These are phyloP conservation scores for Oppia nitens DNA, from an alignment of 1,140 invertebrate species.

Conservation along the genomic window DNA sequence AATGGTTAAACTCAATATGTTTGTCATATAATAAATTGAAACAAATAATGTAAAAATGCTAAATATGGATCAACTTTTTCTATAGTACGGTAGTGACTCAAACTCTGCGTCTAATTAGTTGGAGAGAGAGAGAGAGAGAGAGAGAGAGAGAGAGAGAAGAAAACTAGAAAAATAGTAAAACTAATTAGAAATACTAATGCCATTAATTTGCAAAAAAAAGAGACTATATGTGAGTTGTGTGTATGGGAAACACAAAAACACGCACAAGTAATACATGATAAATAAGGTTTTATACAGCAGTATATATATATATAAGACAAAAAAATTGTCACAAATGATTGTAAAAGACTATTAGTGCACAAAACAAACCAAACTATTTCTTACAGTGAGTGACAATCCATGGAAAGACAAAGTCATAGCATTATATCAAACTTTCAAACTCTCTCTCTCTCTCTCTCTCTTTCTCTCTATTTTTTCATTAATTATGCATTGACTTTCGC, in stretches of 20 bases:
- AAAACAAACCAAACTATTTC: too few relatives aligned
- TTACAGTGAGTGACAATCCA: too few relatives aligned
- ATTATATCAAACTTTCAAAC: background rate
- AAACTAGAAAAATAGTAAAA: background rate
- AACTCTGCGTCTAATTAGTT: background rate
- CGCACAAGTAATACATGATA: background rate
- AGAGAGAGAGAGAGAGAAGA: background rate
- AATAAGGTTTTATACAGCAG: background rate
- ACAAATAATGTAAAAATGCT: background rate
- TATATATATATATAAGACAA: background rate
- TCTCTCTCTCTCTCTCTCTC: too few relatives aligned
- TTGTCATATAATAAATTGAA: background rate
- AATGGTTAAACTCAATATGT: background rate
- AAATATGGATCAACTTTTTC: background rate
- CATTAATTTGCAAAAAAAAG: background rate
- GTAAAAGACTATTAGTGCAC: background rate
- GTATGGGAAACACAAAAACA: background rate
- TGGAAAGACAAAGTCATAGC: too few relatives aligned
- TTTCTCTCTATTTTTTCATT: background rate
- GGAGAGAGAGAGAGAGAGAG: background rate
- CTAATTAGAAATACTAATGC: background rate
- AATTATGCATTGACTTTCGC: background rate
- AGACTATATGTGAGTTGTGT: background rate
- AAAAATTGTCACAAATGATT: background rate
- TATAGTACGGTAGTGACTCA: background rate